Percentiles rank a stretch among this genome's conserved stretches.
These are phyloP conservation scores for Parasteatoda lunata DNA, from an alignment of 2,888 invertebrate species.

Conservation along the genomic window DNA sequence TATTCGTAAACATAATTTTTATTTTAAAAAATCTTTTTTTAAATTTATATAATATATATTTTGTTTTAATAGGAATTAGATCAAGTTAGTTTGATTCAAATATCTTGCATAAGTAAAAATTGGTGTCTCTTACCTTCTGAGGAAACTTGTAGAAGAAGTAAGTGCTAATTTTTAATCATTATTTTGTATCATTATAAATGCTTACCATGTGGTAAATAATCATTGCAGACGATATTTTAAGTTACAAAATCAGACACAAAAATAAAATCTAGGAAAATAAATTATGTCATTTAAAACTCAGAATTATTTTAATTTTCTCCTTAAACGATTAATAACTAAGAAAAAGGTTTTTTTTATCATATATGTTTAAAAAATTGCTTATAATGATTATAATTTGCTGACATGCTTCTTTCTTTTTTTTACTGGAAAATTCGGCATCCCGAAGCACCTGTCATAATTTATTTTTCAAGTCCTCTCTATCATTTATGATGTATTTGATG, in stretches of 20 bases:
- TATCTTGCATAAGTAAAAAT: slow-evolving; percentile 73
- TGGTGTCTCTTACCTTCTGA: slow-evolving; percentile 71
- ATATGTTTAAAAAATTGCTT: no score
- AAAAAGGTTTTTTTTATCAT: neutral
- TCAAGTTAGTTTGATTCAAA: slow-evolving; percentile 73
- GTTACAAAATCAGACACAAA: no score
- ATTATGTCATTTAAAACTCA: neutral
- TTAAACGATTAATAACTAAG: neutral
- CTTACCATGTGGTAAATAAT: neutral
- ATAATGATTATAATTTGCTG: no score
- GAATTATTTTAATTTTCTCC: no score
- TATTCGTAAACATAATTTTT: no score
- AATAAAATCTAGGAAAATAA: neutral
- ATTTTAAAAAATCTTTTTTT: no score
- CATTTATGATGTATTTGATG: no score
- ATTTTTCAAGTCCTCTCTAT: no score
- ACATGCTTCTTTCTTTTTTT: no score
- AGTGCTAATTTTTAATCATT: neutral
- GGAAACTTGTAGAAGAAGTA: slow-evolving; percentile 70
- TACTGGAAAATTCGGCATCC: no score
- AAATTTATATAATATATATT: neutral
- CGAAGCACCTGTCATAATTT: no score
- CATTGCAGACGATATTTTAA: neutral
- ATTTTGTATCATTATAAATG: neutral
- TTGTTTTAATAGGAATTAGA: slow-evolving; percentile 56